Evolutionary conservation across 1,140 invertebrate species (phyloP).

Genomic region (Battus philenor): DNA sequence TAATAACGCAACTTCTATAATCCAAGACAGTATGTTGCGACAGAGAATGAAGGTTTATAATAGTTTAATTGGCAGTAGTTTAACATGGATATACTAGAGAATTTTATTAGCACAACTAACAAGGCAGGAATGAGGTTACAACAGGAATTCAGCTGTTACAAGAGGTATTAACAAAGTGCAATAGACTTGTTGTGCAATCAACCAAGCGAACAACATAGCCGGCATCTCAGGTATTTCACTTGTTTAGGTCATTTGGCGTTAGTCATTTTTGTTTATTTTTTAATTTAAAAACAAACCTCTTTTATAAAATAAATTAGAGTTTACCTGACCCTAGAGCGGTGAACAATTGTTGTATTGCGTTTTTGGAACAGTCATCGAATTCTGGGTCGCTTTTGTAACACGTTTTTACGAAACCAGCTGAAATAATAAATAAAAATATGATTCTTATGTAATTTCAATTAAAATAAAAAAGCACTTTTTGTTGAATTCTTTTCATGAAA

Average conservation of each 20-base stretch:
- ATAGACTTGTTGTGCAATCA: slow-evolving; percentile 36
- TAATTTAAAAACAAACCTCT: no score
- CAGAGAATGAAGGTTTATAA: no score
- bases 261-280: slow-evolving; percentile 19
- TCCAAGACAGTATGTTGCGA: background rate
- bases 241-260: slow-evolving; percentile 23
- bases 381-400: slow-evolving; percentile 78
- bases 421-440: slow-evolving; percentile 37
- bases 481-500: no score
- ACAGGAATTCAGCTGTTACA: no score
- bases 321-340: slow-evolving; percentile 77
- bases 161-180: slow-evolving; percentile 21
- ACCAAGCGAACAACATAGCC: slow-evolving; percentile 38
- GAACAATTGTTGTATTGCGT: slow-evolving; percentile 80
- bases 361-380: slow-evolving; percentile 79
- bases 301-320: no score
- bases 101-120: no score
- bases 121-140: no score
- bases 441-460: background rate
- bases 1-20: slow-evolving; percentile 14
- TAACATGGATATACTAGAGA: no score
- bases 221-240: slow-evolving; percentile 33
- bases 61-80: background rate
- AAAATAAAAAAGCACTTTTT: slow-evolving; percentile 15
- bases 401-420: slow-evolving; percentile 80